phyloP scores from a whole-genome alignment of 2,888 invertebrate species.

The Acleris sparsana region DNA sequence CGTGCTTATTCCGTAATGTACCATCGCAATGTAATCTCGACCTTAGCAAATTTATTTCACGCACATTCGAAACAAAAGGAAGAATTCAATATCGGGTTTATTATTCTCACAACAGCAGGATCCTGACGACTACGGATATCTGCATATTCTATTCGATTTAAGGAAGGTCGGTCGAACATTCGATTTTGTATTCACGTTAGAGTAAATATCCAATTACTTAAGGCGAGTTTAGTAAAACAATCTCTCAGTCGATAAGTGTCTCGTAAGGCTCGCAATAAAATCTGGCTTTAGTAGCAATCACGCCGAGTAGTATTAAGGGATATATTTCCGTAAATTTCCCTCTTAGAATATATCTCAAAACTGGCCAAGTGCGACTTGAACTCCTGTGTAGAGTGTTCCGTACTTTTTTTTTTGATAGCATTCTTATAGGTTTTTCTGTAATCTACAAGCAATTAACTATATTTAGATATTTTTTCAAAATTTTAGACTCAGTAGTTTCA shows the following conservation, averaged over 20 bases:
- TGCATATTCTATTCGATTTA: conserved; percentile 52
- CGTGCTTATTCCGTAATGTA: conserved; percentile 12
- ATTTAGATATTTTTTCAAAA: too few species aligned
- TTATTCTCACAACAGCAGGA: conserved; percentile 36
- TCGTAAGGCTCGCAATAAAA: conserved; percentile 54
- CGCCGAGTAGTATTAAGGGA: conserved; percentile 33
- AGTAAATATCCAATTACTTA: conserved; percentile 75
- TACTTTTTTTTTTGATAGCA: too few species aligned
- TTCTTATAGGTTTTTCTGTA: too few species aligned
- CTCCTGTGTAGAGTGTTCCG: too few species aligned
- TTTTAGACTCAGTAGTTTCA: too few species aligned
- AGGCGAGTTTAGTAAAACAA: conserved; percentile 50
- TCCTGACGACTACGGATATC: conserved; percentile 32
- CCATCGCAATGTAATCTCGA: conserved; percentile 31
- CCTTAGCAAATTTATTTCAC: conserved; percentile 36
- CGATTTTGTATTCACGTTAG: conserved; percentile 62
- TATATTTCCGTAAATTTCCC: conserved; percentile 32
- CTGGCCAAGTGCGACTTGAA: too few species aligned
- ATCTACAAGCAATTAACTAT: too few species aligned
- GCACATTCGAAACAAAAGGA: conserved; percentile 32
- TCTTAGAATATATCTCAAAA: conserved; percentile 4
- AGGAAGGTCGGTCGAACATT: conserved; percentile 48
- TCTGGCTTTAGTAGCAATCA: conserved; percentile 40
- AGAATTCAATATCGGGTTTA: conserved; percentile 36
- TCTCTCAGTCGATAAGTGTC: conserved; percentile 50